Evolutionary conservation across 2,113 vertebrate species (phyloP).

Genomic region (Ceratotherium simum): DNA sequence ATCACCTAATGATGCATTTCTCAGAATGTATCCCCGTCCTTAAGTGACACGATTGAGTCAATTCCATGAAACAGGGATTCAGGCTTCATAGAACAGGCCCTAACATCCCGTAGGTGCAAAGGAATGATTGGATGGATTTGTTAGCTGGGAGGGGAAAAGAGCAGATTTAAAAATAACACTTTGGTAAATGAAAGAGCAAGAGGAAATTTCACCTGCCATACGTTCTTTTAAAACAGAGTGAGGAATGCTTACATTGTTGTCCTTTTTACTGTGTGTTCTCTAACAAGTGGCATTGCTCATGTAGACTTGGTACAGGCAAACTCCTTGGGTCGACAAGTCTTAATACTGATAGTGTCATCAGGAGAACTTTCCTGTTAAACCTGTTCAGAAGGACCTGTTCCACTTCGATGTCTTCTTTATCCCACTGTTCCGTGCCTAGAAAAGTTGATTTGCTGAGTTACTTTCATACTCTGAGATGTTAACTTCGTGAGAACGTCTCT

Average conservation of each 20-base stretch:
- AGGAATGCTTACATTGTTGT: background rate
- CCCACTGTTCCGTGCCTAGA: background rate
- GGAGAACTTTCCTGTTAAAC: constrained; percentile 56
- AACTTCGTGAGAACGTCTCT: constrained; percentile 3
- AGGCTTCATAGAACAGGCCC: background rate
- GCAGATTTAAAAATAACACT: background rate
- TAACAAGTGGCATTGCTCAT: background rate
- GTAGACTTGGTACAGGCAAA: background rate
- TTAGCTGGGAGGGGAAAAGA: background rate
- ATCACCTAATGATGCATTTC: too few species aligned
- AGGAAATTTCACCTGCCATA: background rate
- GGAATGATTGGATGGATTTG: background rate
- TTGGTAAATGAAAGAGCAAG: background rate
- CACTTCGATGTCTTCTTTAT: background rate
- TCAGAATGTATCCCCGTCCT: too few species aligned
- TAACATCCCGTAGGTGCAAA: background rate
- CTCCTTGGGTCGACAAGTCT: background rate
- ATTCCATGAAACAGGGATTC: background rate
- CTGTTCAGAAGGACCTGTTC: background rate
- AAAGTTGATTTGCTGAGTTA: constrained; percentile 14
- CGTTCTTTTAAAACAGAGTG: background rate
- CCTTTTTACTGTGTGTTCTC: background rate
- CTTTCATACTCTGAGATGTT: constrained; percentile 1
- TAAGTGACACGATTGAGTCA: too few species aligned
- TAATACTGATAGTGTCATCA: background rate